These are phyloP conservation scores for Melanostoma mellinum DNA, from an alignment of 2,888 invertebrate species.

Conservation along the genomic window DNA sequence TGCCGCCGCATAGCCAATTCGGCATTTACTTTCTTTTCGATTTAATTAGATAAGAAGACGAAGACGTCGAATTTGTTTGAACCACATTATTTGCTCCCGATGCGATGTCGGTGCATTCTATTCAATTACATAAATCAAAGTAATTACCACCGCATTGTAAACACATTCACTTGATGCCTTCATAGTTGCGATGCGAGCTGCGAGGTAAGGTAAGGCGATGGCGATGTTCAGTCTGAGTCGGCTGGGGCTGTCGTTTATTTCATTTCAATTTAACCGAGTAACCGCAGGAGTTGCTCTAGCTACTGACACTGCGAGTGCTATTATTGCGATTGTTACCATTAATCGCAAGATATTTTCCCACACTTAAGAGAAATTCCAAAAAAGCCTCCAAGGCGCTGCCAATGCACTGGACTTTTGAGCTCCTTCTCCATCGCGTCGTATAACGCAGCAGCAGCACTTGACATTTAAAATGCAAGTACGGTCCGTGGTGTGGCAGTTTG, in stretches of 20 bases:
- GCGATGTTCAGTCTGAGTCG: background rate
- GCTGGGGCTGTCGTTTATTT: constrained; percentile 42
- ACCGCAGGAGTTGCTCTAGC: constrained; percentile 37
- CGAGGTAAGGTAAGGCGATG: constrained; percentile 4
- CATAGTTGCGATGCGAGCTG: constrained; percentile 3
- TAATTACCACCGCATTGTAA: constrained; percentile 66
- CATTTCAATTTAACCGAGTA: constrained; percentile 52
- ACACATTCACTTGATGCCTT: constrained; percentile 60
- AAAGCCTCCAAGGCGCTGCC: constrained; percentile 17
- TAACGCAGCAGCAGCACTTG: constrained; percentile 23
- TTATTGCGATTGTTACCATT: constrained; percentile 56
- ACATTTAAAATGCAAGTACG: constrained; percentile 59
- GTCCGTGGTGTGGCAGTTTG: constrained; percentile 37
- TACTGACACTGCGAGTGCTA: constrained; percentile 32
- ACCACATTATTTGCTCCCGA: constrained; percentile 42
- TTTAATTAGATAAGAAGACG: constrained; percentile 68
- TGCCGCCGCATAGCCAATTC: constrained; percentile 32
- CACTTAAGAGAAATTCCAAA: constrained; percentile 68
- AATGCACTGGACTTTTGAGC: constrained; percentile 7
- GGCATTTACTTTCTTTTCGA: constrained; percentile 68
- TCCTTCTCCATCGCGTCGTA: constrained; percentile 12
- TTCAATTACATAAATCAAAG: constrained; percentile 70
- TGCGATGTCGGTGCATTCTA: constrained; percentile 47
- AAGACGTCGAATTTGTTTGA: constrained; percentile 67
- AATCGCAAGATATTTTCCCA: constrained; percentile 65